A percentile compares a stretch with the other conserved stretches of the same genome.
Evolutionary conservation across 2,113 vertebrate genomes (phyloP).

Genomic region (Dissostichus mawsoni): DNA sequence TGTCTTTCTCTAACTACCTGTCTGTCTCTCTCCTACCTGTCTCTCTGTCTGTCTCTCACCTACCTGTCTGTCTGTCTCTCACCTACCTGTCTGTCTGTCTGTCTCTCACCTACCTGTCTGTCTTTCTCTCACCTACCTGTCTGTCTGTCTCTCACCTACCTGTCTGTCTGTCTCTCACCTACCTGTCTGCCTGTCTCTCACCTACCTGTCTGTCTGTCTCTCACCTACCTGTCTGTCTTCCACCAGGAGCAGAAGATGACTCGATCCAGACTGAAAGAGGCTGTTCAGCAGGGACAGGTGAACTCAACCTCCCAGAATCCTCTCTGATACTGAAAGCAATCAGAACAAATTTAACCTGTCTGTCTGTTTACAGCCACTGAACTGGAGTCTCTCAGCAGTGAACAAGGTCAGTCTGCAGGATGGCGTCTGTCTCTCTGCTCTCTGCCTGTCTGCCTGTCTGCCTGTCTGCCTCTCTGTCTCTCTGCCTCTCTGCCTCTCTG

Average conservation of each 20-base stretch:
- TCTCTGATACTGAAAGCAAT: not conserved
- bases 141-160: too few species aligned
- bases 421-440: not conserved
- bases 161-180: too few species aligned
- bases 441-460: not conserved
- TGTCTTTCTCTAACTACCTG: too few species aligned
- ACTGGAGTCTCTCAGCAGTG: constrained; percentile 48
- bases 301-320: constrained; percentile 4
- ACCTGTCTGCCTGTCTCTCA: too few species aligned
- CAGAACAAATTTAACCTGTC: not conserved
- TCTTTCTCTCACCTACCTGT: too few species aligned
- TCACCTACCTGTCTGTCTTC: constrained; percentile 2
- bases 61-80: too few species aligned
- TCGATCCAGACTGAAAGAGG: constrained; percentile 94
- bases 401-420: constrained; percentile 6
- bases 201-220: not conserved
- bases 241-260: constrained; percentile 98
- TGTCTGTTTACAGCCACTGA: constrained; percentile 25
- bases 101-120: too few species aligned
- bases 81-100: too few species aligned
- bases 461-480: too few species aligned
- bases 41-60: too few species aligned
- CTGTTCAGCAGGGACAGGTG: constrained; percentile 93
- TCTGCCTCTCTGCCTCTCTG: too few species aligned
- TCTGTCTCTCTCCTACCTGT: too few species aligned